A percentile compares a stretch with the other conserved stretches of the same genome.
Evolutionary conservation across 2,888 invertebrate genomes (phyloP).

Genomic region (Lepetodrilus schrolli): DNA sequence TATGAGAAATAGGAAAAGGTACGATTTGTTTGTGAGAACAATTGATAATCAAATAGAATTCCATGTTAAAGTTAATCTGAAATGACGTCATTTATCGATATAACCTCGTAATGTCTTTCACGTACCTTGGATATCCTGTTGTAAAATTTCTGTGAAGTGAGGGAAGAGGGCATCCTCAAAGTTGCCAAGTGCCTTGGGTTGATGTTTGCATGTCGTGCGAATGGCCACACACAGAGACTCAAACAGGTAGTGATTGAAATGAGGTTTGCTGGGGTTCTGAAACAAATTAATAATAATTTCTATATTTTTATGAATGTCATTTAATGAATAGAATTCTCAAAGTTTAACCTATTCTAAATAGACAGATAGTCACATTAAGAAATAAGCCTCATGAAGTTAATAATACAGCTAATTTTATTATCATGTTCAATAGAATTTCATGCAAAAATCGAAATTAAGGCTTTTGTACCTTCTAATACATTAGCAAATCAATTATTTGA

Average conservation of each 20-base stretch:
- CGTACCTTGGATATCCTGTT: conserved; percentile 94
- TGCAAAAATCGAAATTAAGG: no score
- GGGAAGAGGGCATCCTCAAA: conserved; percentile 96
- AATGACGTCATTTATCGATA: no score
- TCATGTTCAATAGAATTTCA: no score
- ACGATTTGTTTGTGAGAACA: no score
- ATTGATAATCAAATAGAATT: no score
- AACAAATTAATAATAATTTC: conserved; percentile 35
- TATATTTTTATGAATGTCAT: neutral
- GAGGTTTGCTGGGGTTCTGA: conserved; percentile 93
- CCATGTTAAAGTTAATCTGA: no score
- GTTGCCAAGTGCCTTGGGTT: conserved; percentile 85
- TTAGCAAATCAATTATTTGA: no score
- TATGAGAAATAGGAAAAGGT: no score
- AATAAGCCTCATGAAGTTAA: neutral
- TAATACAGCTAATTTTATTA: neutral
- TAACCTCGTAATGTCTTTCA: no score
- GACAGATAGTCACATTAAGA: no score
- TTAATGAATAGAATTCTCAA: neutral
- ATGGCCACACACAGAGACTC: conserved; percentile 89
- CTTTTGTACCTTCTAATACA: no score
- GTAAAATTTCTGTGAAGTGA: conserved; percentile 94
- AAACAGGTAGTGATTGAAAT: conserved; percentile 98
- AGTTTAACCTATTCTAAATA: no score
- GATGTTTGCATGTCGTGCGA: conserved; percentile 84